These are phyloP conservation scores for Nycticebus coucang DNA, from an alignment of 2,113 vertebrate genomes.

Conservation along the genomic window DNA sequence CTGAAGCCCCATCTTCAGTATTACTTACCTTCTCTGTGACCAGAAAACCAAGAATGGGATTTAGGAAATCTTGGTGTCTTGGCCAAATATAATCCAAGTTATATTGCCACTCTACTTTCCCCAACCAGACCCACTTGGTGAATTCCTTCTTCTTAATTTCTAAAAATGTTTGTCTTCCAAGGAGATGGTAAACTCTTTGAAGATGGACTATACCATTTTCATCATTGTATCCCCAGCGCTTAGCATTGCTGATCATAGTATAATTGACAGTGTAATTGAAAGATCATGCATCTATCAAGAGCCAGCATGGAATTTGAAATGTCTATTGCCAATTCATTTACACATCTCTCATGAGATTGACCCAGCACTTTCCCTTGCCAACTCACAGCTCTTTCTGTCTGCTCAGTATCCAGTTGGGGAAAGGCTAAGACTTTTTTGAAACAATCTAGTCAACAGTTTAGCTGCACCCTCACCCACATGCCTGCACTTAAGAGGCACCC, in stretches of 20 bases:
- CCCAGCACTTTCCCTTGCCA: not conserved
- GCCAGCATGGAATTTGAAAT: not conserved
- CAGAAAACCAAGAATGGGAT: slow-evolving; percentile 34
- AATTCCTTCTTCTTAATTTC: slow-evolving; percentile 4
- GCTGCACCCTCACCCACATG: not conserved
- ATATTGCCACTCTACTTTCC: not conserved
- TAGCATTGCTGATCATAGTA: not conserved
- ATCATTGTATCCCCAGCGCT: not conserved
- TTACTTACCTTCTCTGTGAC: not conserved
- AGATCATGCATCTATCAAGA: not conserved
- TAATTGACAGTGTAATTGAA: not conserved
- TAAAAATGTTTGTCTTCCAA: slow-evolving; percentile 20
- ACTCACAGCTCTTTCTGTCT: not conserved
- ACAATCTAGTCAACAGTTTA: slow-evolving; percentile 23
- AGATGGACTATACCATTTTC: not conserved
- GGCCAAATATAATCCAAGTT: not conserved
- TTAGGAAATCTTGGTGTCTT: slow-evolving; percentile 4
- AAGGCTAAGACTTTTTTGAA: slow-evolving; percentile 10
- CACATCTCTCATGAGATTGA: not conserved
- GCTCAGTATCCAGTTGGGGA: not conserved
- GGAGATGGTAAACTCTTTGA: not conserved
- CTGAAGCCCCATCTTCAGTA: not conserved
- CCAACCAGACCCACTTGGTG: not conserved
- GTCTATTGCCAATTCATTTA: not conserved
- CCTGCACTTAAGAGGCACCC: slow-evolving; percentile 35